Percentiles rank a stretch among this genome's conserved stretches.
Evolutionary conservation across 1,140 invertebrate species (phyloP).

Genomic region (Alviniconcha marisindica): DNA sequence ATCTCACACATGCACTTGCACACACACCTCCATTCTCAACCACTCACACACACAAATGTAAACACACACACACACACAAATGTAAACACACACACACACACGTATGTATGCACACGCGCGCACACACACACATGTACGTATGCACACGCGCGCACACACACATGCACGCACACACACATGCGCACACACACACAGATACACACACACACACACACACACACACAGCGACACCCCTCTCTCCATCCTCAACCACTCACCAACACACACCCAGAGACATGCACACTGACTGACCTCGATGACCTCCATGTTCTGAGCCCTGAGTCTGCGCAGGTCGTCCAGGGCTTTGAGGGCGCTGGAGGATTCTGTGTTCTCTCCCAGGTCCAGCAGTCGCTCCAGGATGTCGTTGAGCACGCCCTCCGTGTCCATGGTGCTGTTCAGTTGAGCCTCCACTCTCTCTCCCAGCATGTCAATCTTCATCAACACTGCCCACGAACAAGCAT

Average conservation of each 20-base stretch:
- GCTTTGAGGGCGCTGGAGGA: constrained; percentile 49
- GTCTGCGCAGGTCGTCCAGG: constrained; percentile 40
- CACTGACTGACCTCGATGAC: constrained; percentile 30
- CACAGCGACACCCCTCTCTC: too few relatives aligned
- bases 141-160: too few relatives aligned
- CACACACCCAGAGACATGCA: not conserved
- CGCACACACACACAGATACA: not conserved
- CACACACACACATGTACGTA: not conserved
- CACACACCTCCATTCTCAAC: too few relatives aligned
- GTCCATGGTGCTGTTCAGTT: constrained; percentile 36
- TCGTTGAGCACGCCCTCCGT: constrained; percentile 32
- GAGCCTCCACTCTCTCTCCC: constrained; percentile 30
- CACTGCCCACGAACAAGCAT: constrained; percentile 25
- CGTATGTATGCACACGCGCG: too few relatives aligned
- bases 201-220: constrained; percentile 4
- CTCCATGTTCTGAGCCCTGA: constrained; percentile 49
- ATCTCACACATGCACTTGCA: too few relatives aligned
- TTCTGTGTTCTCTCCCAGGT: constrained; percentile 51
- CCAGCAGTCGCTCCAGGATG: constrained; percentile 47
- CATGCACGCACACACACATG: not conserved
- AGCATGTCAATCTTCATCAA: constrained; percentile 13
- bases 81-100: too few relatives aligned
- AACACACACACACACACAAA: too few relatives aligned
- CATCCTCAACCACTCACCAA: not conserved
- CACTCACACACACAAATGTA: too few relatives aligned